Base-by-base conservation (phyloP, 2,113 vertebrate genomes). In the Bufo bufo region DNA sequence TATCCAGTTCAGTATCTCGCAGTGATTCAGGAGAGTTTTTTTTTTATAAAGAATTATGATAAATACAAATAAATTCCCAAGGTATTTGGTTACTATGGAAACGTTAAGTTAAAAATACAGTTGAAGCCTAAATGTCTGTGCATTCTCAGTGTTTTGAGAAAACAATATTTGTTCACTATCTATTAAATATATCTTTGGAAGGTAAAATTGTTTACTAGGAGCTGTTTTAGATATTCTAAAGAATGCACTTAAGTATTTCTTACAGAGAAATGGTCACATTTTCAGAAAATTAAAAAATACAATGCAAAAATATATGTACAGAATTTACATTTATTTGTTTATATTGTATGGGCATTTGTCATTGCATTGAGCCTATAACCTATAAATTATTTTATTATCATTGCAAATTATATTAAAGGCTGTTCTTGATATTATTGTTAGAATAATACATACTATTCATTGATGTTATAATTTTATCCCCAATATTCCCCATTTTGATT, bases 11-110 rank as follows among this genome's bases (percentile, higher is more conserved):
- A 47, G 45, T 49, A 50, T 75, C 45, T 20, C 5, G 47, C 6
- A 20, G 8, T 50, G 47, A 75, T 19, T 7, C 8, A 11, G 72
- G 16, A 74, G 71, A 16, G 6, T 17, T 19, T 72, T 43, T 6
- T 50, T 75, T 49, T 63, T 63, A 1, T 12, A 20, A 50, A 75
- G 45, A 75, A 50, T 75, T 75, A 75, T 75, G 47, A 75, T 75
- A 69, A 52, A 69, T 50, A 66, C 19, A 66, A 83, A 47, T 82
- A 66, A 61, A 66, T 61, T 66, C 45, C 4, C 59, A 65, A 47
- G 59, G 4, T 10, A 23, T 23, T 83, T 83, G 45, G 81, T 66
- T 66, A n/a, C 81, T 23, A 83, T 66, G 19, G 61, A 50, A 83
- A 83, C 45, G 19, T 52, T 66, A 45, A 6, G 45, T 66, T 66